These are phyloP conservation scores for Trissolcus basalis DNA, from an alignment of 1,140 invertebrate species.

Conservation along the genomic window DNA sequence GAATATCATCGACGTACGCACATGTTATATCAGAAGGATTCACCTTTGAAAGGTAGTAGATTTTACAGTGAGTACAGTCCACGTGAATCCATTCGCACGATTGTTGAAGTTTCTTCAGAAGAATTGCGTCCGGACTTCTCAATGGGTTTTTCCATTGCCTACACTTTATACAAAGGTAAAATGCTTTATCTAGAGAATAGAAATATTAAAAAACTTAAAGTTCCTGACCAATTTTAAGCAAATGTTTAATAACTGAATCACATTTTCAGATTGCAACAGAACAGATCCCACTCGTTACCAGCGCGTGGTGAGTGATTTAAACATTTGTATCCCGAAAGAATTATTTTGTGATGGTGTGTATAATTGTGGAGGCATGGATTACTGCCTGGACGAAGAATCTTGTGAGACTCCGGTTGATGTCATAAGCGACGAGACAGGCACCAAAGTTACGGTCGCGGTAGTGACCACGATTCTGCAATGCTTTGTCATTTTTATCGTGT, in stretches of 20 bases:
- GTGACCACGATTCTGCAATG: slow-evolving; percentile 70
- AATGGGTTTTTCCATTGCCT: slow-evolving; percentile 18
- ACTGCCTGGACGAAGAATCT: slow-evolving; percentile 65
- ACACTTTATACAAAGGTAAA: slow-evolving; percentile 32
- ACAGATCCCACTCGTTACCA: slow-evolving; percentile 12
- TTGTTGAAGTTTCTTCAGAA: background rate
- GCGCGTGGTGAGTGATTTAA: slow-evolving; percentile 9
- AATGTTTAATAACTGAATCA: background rate
- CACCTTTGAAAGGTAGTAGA: background rate
- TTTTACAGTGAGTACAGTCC: slow-evolving; percentile 13
- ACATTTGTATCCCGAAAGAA: slow-evolving; percentile 64
- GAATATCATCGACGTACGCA: slow-evolving; percentile 4
- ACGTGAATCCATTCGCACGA: slow-evolving; percentile 11
- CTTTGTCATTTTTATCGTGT: slow-evolving; percentile 69
- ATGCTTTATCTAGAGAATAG: background rate
- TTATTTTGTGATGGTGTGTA: slow-evolving; percentile 68
- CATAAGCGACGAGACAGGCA: slow-evolving; percentile 62
- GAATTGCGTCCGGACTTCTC: background rate
- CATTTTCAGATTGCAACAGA: slow-evolving; percentile 53
- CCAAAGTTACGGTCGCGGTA: slow-evolving; percentile 71
- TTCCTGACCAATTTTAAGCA: background rate
- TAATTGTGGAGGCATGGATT: slow-evolving; percentile 66
- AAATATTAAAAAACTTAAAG: background rate
- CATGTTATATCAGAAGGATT: background rate
- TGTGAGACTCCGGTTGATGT: slow-evolving; percentile 55